Base-by-base conservation (phyloP, 2,888 invertebrate genomes). In the Vanessa cardui region DNA sequence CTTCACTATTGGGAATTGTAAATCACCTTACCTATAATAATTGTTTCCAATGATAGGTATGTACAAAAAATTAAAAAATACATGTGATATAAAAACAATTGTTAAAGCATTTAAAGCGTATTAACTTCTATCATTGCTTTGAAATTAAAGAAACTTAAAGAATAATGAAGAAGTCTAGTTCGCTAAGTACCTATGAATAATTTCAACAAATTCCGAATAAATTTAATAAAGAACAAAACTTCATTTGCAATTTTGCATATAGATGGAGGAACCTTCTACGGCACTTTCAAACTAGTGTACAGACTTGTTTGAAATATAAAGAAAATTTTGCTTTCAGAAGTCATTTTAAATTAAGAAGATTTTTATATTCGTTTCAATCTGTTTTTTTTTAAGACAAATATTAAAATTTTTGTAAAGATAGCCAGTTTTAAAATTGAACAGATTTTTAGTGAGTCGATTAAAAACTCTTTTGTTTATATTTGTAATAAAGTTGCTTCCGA, bases 191-290 rank as follows among this genome's bases (percentile, higher is more conserved):
- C 74, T 73, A 76, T 76, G 76, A 76, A 76, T 76, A 76, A 76
- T 73, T 76, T 74, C 58, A 66, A 66, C 72, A 75, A 76, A 73
- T 73, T 76, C 71, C 69, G 70, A 72, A 75, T 76, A 71, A 74
- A 74, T 73, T 76, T 76, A 73, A 71, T 73, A 75, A 76, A 72
- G 70, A 69, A 73, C 54, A 69, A 64, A 69, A 73, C 69, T 73
- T 73, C 71, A 73, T 75, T 75, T 70, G 73, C 76, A 74, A 74
- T 71, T 74, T 74, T 74, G 72, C 74, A 74, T 74, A 72, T 71
- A 74, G 70, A 74, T 71, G 72, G 65, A 67, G 58, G 62, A 62
- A 56, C 64, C 61, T 58, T 66, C 67, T 45, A 33, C 49, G 63
- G 46, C 62, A 70, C 66, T 70, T 66, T 61, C 56, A 61, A 69